Evolutionary conservation across 2,113 vertebrate species (phyloP).

Genomic region (Numenius arquata): DNA sequence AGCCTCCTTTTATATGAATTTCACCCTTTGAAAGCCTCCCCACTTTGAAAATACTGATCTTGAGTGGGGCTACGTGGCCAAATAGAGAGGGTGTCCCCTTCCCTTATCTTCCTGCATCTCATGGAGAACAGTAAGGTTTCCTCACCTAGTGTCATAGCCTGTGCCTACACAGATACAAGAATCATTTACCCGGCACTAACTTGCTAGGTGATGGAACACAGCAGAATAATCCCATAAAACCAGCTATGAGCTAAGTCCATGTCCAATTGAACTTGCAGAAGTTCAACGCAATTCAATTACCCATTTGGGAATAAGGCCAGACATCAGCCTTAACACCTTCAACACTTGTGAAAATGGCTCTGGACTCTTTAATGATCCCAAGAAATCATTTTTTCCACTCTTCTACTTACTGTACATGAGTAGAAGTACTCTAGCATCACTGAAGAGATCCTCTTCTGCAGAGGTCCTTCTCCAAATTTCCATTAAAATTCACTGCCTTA

Average conservation of each 20-base stretch:
- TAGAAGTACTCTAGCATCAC: neutral
- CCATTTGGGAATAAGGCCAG: conserved; percentile 53
- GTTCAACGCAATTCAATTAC: conserved; percentile 62
- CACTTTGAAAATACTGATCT: neutral
- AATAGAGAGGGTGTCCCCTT: neutral
- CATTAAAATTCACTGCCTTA: conserved; percentile 16
- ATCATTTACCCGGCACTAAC: neutral
- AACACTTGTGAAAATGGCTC: conserved; percentile 44
- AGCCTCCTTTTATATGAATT: neutral
- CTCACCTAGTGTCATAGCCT: neutral
- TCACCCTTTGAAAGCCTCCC: neutral
- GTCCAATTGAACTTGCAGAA: conserved; percentile 40
- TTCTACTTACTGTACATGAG: neutral
- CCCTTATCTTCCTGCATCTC: neutral
- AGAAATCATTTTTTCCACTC: conserved; percentile 27
- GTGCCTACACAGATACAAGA: neutral
- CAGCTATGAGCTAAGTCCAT: neutral
- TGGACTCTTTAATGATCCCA: conserved; percentile 35
- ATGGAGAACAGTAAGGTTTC: neutral
- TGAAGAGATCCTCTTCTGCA: neutral
- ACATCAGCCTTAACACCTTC: conserved; percentile 38
- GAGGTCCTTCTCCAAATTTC: neutral
- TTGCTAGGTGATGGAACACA: conserved; percentile 4
- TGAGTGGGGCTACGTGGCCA: fast-evolving
- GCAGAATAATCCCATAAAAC: conserved; percentile 32